Conservation (phyloP, 2,797 vertebrate genomes). For the Xiphophorus birchmanni region DNA sequence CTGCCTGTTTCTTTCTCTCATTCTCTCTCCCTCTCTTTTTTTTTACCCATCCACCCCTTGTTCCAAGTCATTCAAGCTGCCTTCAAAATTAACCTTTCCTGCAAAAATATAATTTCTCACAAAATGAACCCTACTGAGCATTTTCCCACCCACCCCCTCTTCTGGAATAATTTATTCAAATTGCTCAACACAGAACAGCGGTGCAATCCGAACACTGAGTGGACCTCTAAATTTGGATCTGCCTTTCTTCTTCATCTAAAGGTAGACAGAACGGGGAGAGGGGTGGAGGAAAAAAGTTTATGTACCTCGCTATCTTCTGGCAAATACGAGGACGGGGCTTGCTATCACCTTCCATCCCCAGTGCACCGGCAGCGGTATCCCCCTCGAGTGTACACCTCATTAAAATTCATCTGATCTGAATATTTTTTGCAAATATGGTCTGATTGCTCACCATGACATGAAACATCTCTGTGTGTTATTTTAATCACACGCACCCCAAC, state of each 20-base stretch:
- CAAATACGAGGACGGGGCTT: constrained; percentile 93
- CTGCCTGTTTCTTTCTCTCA: constrained; percentile 82
- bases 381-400: constrained; percentile 96
- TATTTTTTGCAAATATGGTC: constrained; percentile 97
- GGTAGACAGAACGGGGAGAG: constrained; percentile 27
- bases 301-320: constrained; percentile 96
- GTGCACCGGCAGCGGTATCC: constrained; percentile 87
- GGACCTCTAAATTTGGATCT: constrained; percentile 93
- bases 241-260: constrained; percentile 54
- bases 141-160: constrained; percentile 61
- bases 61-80: constrained; percentile 99
- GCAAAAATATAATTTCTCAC: constrained; percentile 99
- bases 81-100: constrained; percentile 99
- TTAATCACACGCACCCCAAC: constrained; percentile 88
- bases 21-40: neutral
- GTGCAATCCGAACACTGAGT: constrained; percentile 98
- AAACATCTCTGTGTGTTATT: constrained; percentile 92
- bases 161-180: constrained; percentile 99
- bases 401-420: constrained; percentile 99
- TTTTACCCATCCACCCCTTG: constrained; percentile 84
- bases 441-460: constrained; percentile 96
- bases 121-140: constrained; percentile 99
- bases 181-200: constrained; percentile 99
- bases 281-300: constrained; percentile 84
- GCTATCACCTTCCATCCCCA: constrained; percentile 64